Base-by-base conservation (phyloP, 2,113 vertebrate genomes). In the Sander lucioperca region DNA sequence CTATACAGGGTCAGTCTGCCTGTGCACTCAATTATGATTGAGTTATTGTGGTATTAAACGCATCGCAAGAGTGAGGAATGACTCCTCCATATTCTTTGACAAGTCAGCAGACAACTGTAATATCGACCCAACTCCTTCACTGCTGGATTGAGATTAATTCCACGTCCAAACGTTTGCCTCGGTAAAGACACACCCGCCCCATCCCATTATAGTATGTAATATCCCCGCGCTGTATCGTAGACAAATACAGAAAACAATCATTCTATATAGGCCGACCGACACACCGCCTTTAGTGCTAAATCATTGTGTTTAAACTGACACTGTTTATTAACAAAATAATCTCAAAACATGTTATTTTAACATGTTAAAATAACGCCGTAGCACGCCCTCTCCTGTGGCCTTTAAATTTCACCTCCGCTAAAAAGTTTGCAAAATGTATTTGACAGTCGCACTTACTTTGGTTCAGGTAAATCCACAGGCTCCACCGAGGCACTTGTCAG, bases 401-500 rank as follows among this genome's bases (percentile, higher is more conserved):
- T 72, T 76, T 79, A 86, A 86, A 84, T 87, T 69, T 82, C 79
- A 76, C 75, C 79, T 84, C 65, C 56, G 53, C 69, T 62, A 33
- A 82, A 77, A 92, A 90, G 87, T 93, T 92, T 92, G 58, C 62
- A 81, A 88, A 91, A 82, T 25, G 43, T 16, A 53, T 80, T 59
- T 68, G 58, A 77, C 85, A 73, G 73, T 78, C 84, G 78, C 76
- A 88, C 92, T 93, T 91, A 91, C 90, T 92, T 90, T 47, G 56
- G 15, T 70, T 67, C 43, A 14, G 70, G 59, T 79, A 74, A 77
- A 77, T 85, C 86, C 89, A 53, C 43, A 13, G 84, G 70, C 66
- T 88, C 79, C 79, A 33, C 67, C 3, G 77, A 59, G 47, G 33
- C 69, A 30, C 76, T 63, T 39, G 59, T 23, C 73, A 54, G 51